These are phyloP conservation scores for Eudasyphora cyanicolor DNA, from an alignment of 2,888 invertebrate genomes.

Conservation along the genomic window DNA sequence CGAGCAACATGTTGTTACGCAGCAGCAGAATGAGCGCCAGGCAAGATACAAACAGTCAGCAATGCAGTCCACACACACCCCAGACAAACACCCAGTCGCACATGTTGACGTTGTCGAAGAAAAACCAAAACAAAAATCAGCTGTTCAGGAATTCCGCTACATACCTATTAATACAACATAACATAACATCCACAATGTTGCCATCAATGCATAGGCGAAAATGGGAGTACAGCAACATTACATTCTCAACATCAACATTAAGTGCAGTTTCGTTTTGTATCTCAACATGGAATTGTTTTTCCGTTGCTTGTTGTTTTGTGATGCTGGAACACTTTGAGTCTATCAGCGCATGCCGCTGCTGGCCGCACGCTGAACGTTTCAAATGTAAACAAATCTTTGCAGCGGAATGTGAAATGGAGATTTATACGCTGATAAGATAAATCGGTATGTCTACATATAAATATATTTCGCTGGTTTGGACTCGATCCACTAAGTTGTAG, in stretches of 20 bases:
- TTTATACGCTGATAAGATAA: slow-evolving; percentile 17
- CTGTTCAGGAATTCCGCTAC: slow-evolving; percentile 41
- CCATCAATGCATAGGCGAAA: background rate
- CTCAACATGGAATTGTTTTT: background rate
- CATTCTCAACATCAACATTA: background rate
- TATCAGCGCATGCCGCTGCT: background rate
- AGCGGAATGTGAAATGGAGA: slow-evolving; percentile 21
- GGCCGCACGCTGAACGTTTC: slow-evolving; percentile 10
- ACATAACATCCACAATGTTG: slow-evolving; percentile 24
- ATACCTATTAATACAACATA: background rate
- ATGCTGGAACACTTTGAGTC: background rate
- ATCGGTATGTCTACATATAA: background rate
- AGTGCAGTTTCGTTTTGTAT: background rate
- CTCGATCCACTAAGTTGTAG: background rate
- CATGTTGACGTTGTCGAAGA: background rate
- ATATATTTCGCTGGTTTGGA: background rate
- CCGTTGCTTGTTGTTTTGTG: background rate
- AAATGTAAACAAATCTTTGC: slow-evolving; percentile 10
- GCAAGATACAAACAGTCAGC: too few relatives aligned
- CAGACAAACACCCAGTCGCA: slow-evolving; percentile 35
- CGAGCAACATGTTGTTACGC: slow-evolving; percentile 63
- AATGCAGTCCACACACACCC: slow-evolving; percentile 50
- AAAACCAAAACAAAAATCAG: slow-evolving; percentile 63
- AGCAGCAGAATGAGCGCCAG: slow-evolving; percentile 17
- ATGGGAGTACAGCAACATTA: slow-evolving; percentile 4